phyloP scores from a whole-genome alignment of 2,113 vertebrate species.

The Orientallactaga bullata region DNA sequence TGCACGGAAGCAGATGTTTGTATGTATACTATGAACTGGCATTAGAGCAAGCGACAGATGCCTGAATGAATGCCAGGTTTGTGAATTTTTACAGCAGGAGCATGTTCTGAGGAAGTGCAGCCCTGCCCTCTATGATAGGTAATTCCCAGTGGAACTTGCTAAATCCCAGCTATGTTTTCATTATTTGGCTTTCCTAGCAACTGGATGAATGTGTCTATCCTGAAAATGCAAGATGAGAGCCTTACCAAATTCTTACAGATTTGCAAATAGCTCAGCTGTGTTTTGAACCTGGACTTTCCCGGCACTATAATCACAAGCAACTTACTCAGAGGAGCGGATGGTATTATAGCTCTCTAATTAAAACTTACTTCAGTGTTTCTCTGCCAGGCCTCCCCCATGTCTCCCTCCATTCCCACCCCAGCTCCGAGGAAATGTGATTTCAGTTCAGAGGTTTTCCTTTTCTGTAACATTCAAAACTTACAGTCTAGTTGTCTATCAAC shows the following conservation, averaged over 20 bases:
- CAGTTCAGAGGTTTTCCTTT: conserved; percentile 73
- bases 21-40: conserved; percentile 97
- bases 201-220: conserved; percentile 88
- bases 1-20: conserved; percentile 99
- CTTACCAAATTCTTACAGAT: conserved; percentile 87
- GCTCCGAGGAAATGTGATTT: conserved; percentile 67
- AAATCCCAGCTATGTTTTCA: conserved; percentile 92
- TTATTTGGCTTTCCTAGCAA: conserved; percentile 93
- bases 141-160: conserved; percentile 90
- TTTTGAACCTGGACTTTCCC: conserved; percentile 86
- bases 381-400: conserved; percentile 61
- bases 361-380: conserved; percentile 88
- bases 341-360: conserved; percentile 89
- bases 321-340: conserved; percentile 86
- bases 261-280: conserved; percentile 79
- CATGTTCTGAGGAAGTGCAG: conserved; percentile 94
- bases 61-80: conserved; percentile 98
- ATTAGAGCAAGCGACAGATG: conserved; percentile 97
- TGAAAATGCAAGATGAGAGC: conserved; percentile 85
- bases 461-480: conserved; percentile 84
- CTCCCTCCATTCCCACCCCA: background rate
- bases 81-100: conserved; percentile 96
- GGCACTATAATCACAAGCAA: conserved; percentile 83
- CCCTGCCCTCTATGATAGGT: conserved; percentile 96
- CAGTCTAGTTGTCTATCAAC: conserved; percentile 88